Evolutionary conservation across 2,113 vertebrate genomes (phyloP).

Genomic region (Oreamnos americanus): DNA sequence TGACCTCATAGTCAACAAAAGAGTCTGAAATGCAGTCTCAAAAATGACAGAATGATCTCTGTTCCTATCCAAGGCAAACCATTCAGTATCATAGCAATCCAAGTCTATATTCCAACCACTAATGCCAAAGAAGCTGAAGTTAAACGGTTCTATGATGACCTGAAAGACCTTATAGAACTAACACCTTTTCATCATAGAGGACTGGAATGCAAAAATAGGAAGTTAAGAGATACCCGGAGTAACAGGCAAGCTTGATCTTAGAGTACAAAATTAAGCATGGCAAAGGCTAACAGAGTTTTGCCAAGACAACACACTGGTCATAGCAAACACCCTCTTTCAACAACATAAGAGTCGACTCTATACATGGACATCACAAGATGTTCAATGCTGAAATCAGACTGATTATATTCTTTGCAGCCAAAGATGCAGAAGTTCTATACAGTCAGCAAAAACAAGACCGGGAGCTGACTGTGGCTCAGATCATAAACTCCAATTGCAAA

Average conservation of each 20-base stretch:
- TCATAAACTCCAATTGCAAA: neutral
- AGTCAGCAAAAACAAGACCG: neutral
- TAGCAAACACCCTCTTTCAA: neutral
- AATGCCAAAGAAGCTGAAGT: neutral
- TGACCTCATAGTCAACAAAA: neutral
- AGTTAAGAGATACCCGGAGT: neutral
- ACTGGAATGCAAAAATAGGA: neutral
- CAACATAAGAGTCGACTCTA: neutral
- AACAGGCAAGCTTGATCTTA: neutral
- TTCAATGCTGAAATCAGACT: neutral
- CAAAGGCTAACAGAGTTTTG: neutral
- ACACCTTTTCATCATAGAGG: neutral
- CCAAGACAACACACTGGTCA: neutral
- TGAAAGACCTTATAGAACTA: neutral
- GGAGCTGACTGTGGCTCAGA: neutral
- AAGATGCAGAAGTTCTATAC: neutral
- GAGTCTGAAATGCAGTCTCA: neutral
- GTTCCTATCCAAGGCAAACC: neutral
- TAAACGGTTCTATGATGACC: neutral
- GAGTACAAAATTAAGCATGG: neutral
- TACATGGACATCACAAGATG: neutral
- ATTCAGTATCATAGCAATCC: neutral
- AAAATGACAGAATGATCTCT: neutral
- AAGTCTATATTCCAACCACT: neutral
- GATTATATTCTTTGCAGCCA: neutral